Evolutionary conservation across 2,888 invertebrate species (phyloP).

Genomic region (Heliconius hortense): DNA sequence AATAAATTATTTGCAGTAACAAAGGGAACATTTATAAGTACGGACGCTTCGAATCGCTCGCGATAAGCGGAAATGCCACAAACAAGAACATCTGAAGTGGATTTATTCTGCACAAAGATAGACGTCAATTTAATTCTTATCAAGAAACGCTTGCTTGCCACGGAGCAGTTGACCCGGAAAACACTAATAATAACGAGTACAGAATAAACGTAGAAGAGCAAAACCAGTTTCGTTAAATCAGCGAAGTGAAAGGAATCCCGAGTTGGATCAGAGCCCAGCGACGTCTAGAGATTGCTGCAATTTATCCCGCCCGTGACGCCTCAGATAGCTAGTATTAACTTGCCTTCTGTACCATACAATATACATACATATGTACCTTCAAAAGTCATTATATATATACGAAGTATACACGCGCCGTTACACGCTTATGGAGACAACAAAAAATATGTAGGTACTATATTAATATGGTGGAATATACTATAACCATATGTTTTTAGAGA

Average conservation of each 20-base stretch:
- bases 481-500: too few relatives aligned
- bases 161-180: slow-evolving; percentile 56
- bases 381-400: slow-evolving; percentile 10
- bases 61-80: slow-evolving; percentile 32
- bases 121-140: slow-evolving; percentile 41
- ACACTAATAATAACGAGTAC: slow-evolving; percentile 58
- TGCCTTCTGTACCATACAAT: slow-evolving; percentile 32
- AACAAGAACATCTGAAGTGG: slow-evolving; percentile 37
- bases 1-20: slow-evolving; percentile 12
- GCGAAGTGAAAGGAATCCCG: slow-evolving; percentile 64
- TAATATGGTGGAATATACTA: too few relatives aligned
- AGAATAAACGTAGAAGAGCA: slow-evolving; percentile 55
- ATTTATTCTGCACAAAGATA: slow-evolving; percentile 35
- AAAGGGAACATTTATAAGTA: slow-evolving; percentile 23
- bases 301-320: slow-evolving; percentile 59
- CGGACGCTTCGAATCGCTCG: slow-evolving; percentile 18
- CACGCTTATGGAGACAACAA: background rate
- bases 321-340: slow-evolving; percentile 49
- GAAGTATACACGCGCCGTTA: background rate
- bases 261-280: slow-evolving; percentile 67
- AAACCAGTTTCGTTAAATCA: slow-evolving; percentile 64
- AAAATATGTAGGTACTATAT: too few relatives aligned
- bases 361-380: slow-evolving; percentile 9
- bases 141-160: slow-evolving; percentile 43
- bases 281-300: slow-evolving; percentile 62